Evolutionary conservation across 1,140 invertebrate species (phyloP), one percentile per base, ranked within the genome.

Genomic region (Cotesia chilonis): DNA sequence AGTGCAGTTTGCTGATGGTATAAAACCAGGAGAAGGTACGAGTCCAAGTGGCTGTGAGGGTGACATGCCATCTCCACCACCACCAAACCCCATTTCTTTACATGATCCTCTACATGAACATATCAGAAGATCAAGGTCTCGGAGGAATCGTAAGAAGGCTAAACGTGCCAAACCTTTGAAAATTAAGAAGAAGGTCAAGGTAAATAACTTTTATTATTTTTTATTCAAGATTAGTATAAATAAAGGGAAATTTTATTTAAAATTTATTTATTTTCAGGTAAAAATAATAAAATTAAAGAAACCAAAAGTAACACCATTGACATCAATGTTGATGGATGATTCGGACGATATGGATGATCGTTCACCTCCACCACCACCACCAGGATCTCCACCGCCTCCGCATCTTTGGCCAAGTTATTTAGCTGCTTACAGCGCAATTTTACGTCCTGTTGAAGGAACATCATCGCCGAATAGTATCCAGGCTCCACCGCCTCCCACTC

Each of bases 1-100:
- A 7, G 91, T 92, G 0, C 88, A 90, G 77, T 92, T 92, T 77
- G 90, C 90, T 4, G 90, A 92, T 82, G 91, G 90, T 28, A 83
- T 92, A 17, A 84, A 87, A 70, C 91, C 91, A n/a, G 91, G 91
- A 0, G 89, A 91, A 75, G 91, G 91, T 0, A 91, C 90, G 1
- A 91, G 90, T 74, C 89, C 90, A 0, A 91, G 89, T 38, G 90
- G 89, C 9, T 90, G 90, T 2, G 90, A 92, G 77, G 85, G 84
- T 1, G 90, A 91, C 66, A 87, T 91, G 78, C 87, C 88, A 5
- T 91, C 90, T 2, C 90, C 91, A 12, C 90, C 90, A n/a, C 90
- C 90, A 14, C 87, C 88, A 0, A 75, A 79, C 3, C 68, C 78
- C 17, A 77, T 81, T 66, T 65, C 81, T 38, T 77, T 83, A 4